Conservation (phyloP, 1,140 invertebrate species). For the Temnothorax curvispinosus region DNA sequence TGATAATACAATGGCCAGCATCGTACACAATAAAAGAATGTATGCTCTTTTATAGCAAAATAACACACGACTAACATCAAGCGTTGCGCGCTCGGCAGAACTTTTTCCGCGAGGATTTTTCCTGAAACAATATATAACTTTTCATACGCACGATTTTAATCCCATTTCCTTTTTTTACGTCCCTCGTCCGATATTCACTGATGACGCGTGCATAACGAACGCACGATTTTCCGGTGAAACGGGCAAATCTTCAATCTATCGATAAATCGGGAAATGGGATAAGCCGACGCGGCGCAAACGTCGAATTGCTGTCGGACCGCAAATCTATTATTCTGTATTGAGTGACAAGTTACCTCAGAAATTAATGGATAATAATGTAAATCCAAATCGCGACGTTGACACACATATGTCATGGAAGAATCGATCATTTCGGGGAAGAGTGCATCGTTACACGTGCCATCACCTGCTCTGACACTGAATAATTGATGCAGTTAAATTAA, state of each 20-base stretch:
- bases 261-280: slow-evolving; percentile 1
- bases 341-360: slow-evolving; percentile 30
- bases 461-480: not conserved
- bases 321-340: slow-evolving; percentile 27
- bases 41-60: not conserved
- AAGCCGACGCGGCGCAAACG: not conserved
- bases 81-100: not conserved
- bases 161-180: not conserved
- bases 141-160: slow-evolving; percentile 32
- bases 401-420: not conserved
- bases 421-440: slow-evolving; percentile 6
- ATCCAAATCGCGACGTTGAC: not conserved
- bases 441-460: not conserved
- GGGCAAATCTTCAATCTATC: slow-evolving; percentile 30
- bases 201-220: slow-evolving; percentile 19
- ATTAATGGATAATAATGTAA: slow-evolving; percentile 38
- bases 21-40: not conserved
- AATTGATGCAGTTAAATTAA: slow-evolving; percentile 13
- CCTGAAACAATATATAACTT: slow-evolving; percentile 15
- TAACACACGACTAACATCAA: not conserved
- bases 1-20: slow-evolving; percentile 12
- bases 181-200: slow-evolving; percentile 3
- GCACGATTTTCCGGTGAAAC: slow-evolving; percentile 31
- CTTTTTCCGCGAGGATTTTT: not conserved
- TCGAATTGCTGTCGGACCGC: slow-evolving; percentile 1